Conservation (phyloP, 2,113 vertebrate species). For the Antechinus flavipes region DNA sequence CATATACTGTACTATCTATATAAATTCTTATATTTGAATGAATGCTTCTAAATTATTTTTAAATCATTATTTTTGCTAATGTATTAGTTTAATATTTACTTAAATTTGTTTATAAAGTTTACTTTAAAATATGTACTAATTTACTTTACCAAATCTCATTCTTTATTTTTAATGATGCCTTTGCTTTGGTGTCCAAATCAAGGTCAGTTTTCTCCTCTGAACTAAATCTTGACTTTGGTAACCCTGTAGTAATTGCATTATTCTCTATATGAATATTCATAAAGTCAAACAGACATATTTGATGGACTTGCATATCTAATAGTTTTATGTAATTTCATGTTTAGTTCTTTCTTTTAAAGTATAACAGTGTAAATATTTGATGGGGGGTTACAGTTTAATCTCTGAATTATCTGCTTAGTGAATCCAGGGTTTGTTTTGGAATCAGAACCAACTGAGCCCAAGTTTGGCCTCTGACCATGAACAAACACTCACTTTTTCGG, state of each 20-base stretch:
- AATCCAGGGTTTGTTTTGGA: background rate
- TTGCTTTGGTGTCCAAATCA: slow-evolving; percentile 70
- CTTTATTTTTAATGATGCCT: slow-evolving; percentile 67
- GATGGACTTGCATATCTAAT: slow-evolving; percentile 71
- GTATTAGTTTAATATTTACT: slow-evolving; percentile 70
- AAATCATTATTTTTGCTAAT: slow-evolving; percentile 35
- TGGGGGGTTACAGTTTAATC: slow-evolving; percentile 32
- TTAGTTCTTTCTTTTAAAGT: slow-evolving; percentile 60
- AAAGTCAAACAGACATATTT: slow-evolving; percentile 73
- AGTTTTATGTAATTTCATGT: slow-evolving; percentile 67
- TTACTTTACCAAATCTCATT: slow-evolving; percentile 71
- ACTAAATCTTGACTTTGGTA: slow-evolving; percentile 41
- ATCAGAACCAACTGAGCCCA: background rate
- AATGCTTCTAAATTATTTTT: slow-evolving; percentile 56
- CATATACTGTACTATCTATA: background rate
- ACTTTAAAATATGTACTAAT: slow-evolving; percentile 58
- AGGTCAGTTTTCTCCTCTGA: slow-evolving; percentile 60
- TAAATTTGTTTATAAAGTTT: slow-evolving; percentile 72
- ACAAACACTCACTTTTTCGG: background rate
- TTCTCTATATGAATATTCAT: slow-evolving; percentile 74
- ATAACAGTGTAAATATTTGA: slow-evolving; percentile 54
- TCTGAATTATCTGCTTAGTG: slow-evolving; percentile 53
- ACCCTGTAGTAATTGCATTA: slow-evolving; percentile 68
- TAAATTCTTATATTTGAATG: slow-evolving; percentile 43
- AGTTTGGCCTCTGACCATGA: background rate